Base-by-base conservation (phyloP, 2,113 vertebrate genomes). In the Hippocampus mohnikei region DNA sequence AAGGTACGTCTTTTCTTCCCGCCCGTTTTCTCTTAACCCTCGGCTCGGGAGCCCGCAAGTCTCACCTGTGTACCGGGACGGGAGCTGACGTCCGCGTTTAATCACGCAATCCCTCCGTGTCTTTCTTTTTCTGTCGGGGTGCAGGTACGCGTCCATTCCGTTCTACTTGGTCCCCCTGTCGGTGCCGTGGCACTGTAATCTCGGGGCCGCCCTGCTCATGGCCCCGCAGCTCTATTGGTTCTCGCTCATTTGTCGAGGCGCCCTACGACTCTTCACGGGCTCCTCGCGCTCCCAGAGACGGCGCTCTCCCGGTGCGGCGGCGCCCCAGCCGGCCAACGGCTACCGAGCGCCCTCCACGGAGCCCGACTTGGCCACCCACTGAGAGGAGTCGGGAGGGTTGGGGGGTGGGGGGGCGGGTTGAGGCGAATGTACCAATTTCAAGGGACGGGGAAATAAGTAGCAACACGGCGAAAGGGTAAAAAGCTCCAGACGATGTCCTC, bases 201-300 rank as follows among this genome's bases (percentile, higher is more conserved):
- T 95, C 11, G 95, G 94, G 0, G 93, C 95, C 0, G 91, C 91
- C 12, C 84, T 95, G 78, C 94, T 96, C 74, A 93, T 95, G 81
- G 95, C 94, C 0, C 95, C 95, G 0, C 95, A 96, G 89, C 87
- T 96, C 84, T 96, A 96, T 88, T 96, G 95, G 95, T 96, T 96
- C 85, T 94, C 92, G 75, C 93, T 96, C 23, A 96, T 96, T 90
- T 96, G 94, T 90, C 87, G 95, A 0, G 94, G 94, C 1, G 94
- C 95, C 25, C 86, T 93, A 65, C 90, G 91, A 70, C 83, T 92
- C 62, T 92, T 93, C 79, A 86, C 59, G 12, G 87, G 91, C 70
- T 69, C 88, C 53, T 83, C 82, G 9, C 91, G 81, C 75, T 89
- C 89, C 61, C 89, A 76, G 69, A 85, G 80, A 56, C 85, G 81